Conservation (phyloP, 1,140 invertebrate genomes). For the Zaprionus africanus region DNA sequence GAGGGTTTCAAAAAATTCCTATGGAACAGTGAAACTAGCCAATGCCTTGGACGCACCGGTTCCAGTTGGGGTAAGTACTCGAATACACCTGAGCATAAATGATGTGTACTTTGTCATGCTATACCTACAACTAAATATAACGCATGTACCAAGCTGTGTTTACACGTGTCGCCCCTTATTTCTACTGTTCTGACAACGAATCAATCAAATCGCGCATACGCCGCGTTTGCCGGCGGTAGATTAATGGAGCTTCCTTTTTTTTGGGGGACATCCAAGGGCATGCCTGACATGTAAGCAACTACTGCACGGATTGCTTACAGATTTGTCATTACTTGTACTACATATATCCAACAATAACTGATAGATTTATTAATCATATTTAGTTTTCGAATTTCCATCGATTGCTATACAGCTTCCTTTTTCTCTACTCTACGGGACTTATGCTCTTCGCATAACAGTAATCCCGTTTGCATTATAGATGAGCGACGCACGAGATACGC, state of each 20-base stretch:
- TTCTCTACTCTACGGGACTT: background rate
- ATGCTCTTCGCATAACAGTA: too few species aligned
- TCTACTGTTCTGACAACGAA: constrained; percentile 1
- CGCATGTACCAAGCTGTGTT: background rate
- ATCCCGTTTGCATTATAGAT: background rate
- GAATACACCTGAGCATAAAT: background rate
- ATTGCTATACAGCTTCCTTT: background rate
- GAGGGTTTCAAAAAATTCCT: constrained; percentile 93
- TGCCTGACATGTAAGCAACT: background rate
- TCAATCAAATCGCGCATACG: constrained; percentile 50
- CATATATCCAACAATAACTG: background rate
- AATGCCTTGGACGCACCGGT: constrained; percentile 94
- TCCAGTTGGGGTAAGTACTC: constrained; percentile 93
- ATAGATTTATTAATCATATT: background rate
- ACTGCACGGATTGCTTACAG: background rate
- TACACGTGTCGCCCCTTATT: background rate
- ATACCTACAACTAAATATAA: background rate
- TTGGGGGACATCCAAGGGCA: constrained; percentile 41
- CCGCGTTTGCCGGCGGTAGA: constrained; percentile 14
- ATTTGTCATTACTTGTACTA: background rate
- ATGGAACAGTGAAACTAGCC: constrained; percentile 94
- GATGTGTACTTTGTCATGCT: background rate
- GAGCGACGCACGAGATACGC: background rate
- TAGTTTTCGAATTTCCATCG: background rate
- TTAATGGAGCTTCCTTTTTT: background rate